These are phyloP conservation scores for Harpalus rufipes DNA, from an alignment of 2,888 invertebrate species.

Conservation along the genomic window DNA sequence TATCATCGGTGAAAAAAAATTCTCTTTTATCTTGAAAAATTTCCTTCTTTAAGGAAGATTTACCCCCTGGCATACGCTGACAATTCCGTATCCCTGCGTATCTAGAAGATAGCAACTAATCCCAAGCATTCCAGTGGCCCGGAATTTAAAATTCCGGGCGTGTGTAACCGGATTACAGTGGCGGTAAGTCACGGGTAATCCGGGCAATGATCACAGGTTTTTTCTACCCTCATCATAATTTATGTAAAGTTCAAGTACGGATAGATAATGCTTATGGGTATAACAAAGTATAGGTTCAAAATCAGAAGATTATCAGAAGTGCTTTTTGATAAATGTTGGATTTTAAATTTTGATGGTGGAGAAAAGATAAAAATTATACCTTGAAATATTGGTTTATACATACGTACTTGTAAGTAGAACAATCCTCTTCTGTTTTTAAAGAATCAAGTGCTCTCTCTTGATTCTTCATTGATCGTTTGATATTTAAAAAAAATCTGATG, in stretches of 20 bases:
- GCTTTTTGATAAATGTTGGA: conserved; percentile 30
- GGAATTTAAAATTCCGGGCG: conserved; percentile 58
- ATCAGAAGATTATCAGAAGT: conserved; percentile 22
- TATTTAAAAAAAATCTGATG: too few species aligned
- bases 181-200: conserved; percentile 60
- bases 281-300: neutral
- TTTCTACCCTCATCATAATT: conserved; percentile 45
- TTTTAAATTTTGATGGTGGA: neutral
- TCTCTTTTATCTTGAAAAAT: too few species aligned
- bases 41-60: neutral
- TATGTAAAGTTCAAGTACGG: conserved; percentile 48
- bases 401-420: too few species aligned
- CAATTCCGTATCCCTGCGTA: neutral
- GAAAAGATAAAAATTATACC: neutral
- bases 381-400: neutral
- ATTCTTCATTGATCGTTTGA: too few species aligned
- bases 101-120: conserved; percentile 32
- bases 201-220: conserved; percentile 50
- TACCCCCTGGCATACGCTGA: neutral
- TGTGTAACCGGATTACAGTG: conserved; percentile 50
- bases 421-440: too few species aligned
- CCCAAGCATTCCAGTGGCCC: conserved; percentile 47
- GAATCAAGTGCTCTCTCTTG: too few species aligned
- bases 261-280: neutral
- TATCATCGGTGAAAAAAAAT: too few species aligned